Evolutionary conservation across 1,140 invertebrate genomes (phyloP), one percentile per base, ranked within the genome.

Genomic region (Medauroidea extradentata): DNA sequence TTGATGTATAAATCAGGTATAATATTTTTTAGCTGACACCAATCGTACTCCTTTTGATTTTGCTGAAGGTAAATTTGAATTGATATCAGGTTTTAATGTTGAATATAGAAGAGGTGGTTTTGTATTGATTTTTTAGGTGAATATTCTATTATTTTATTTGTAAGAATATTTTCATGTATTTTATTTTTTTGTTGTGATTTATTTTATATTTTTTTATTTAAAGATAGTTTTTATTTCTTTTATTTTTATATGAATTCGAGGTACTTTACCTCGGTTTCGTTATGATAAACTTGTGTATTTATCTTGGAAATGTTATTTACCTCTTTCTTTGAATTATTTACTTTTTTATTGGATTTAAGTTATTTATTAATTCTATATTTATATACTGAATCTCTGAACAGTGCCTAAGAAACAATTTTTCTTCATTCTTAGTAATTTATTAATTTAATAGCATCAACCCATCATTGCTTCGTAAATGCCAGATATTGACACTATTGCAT

Each of bases 21-120:
- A 84, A 85, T 78, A 65, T 60, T 51, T 57, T 83, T 77, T 88
- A 72, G 84, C 83, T 50, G 85, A 89, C 73, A 84, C 81, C 66
- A 88, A 88, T 81, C 86, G 85, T 0, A 81, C 82, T 68, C 85
- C 85, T 60, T 88, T 88, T 86, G 86, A 89, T 86, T 88, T 89
- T 81, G 79, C 83, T 66, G 85, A 89, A 67, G 83, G 84, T 0
- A 85, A 89, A 70, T 85, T 81, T 46, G 85, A 89, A 71, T 80
- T 89, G 78, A 83, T 89, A 66, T 89, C 83, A 25, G 85, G 85
- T 8, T 89, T 85, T 86, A 88, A 89, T 83, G 74, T 83, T 69
- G 86, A 89, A 65, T 88, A 85, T 79, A 78, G 79, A 75, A 79
- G 79, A 70, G 76, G 78, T 0, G 73, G 73, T n/a, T 88, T 89